Conservation (phyloP, 2,797 vertebrate species). For the Knipowitschia caucasica region DNA sequence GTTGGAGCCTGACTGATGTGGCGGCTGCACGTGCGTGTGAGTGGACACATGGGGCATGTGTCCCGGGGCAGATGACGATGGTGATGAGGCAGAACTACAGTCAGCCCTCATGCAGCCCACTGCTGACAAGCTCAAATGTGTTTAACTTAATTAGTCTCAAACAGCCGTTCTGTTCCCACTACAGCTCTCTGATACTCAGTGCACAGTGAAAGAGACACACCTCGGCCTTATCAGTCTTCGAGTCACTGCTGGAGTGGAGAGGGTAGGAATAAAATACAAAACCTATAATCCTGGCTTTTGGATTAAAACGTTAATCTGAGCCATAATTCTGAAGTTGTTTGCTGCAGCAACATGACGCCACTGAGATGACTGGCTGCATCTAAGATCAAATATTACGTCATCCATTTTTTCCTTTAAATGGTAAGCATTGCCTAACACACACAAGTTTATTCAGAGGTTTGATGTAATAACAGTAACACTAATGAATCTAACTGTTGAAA, state of each 20-base stretch:
- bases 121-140: constrained; percentile 66
- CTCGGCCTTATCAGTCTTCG: constrained; percentile 44
- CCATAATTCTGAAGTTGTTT: constrained; percentile 61
- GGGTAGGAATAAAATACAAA: constrained; percentile 72
- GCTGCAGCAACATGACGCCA: constrained; percentile 54
- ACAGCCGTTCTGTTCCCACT: constrained; percentile 36
- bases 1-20: constrained; percentile 28
- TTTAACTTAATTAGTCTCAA: constrained; percentile 65
- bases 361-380: constrained; percentile 26
- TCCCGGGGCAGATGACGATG: constrained; percentile 60
- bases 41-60: constrained; percentile 34
- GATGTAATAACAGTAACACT: neutral
- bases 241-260: constrained; percentile 48
- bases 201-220: constrained; percentile 18
- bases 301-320: constrained; percentile 79
- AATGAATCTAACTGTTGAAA: no score
- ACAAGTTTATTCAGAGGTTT: neutral
- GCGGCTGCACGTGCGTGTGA: constrained; percentile 21
- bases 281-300: constrained; percentile 74
- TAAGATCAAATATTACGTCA: constrained; percentile 29
- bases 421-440: neutral
- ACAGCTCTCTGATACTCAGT: constrained; percentile 22
- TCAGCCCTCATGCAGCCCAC: constrained; percentile 54
- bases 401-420: constrained; percentile 4
- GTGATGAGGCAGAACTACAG: constrained; percentile 48